Percentiles rank a stretch among this genome's conserved stretches.
phyloP scores from a whole-genome alignment of 2,888 invertebrate species.

The Thumatha senex region DNA sequence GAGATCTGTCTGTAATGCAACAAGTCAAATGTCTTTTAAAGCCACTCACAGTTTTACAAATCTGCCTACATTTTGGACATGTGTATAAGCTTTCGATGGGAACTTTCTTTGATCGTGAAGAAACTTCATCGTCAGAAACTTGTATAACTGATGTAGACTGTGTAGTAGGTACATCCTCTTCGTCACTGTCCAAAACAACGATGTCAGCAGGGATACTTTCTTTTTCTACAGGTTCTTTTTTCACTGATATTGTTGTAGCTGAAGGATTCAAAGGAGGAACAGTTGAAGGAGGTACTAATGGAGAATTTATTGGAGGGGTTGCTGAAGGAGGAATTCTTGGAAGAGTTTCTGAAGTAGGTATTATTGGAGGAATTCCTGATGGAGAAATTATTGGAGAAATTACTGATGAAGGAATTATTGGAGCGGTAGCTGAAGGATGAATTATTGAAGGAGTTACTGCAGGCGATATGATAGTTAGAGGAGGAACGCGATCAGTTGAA shows the following conservation, averaged over 20 bases:
- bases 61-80: slow-evolving; percentile 51
- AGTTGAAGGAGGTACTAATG: not conserved
- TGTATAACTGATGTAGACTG: slow-evolving; percentile 34
- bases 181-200: slow-evolving; percentile 70
- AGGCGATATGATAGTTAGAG: not conserved
- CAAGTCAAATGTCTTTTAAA: slow-evolving; percentile 39
- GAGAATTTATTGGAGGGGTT: not conserved
- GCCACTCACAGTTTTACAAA: slow-evolving; percentile 29
- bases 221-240: slow-evolving; percentile 40
- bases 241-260: slow-evolving; percentile 12
- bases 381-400: not conserved
- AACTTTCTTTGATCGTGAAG: slow-evolving; percentile 14
- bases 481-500: not conserved
- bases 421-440: too few species aligned
- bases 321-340: not conserved
- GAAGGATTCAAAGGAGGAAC: not conserved
- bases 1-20: not conserved
- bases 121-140: slow-evolving; percentile 46
- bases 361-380: not conserved
- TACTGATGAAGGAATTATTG: too few species aligned
- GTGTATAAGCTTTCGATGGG: slow-evolving; percentile 30
- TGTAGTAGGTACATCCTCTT: slow-evolving; percentile 42
- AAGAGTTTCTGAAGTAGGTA: not conserved
- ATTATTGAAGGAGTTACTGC: too few species aligned
- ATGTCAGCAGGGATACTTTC: slow-evolving; percentile 20